Evolutionary conservation across 2,888 invertebrate species (phyloP), one percentile per base, ranked within the genome.

Genomic region (Diloba caeruleocephala): DNA sequence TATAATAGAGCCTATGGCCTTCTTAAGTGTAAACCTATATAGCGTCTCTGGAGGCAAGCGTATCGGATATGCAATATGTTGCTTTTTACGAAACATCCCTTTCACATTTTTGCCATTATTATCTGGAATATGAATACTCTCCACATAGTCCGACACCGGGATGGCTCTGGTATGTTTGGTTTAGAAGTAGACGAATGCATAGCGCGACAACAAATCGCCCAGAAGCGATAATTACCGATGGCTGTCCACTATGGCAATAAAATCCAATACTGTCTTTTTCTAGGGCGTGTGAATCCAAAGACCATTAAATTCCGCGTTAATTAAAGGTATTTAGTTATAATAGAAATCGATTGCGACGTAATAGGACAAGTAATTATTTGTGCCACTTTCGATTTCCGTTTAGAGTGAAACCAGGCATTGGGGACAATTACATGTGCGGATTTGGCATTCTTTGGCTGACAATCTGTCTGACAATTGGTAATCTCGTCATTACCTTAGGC

Each of bases 371-470:
- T 44, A 55, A 66, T 61, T 36, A 52, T 41, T 17, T 39, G 68
- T 43, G 15, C 50, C 31, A 49, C 68, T 63, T 69, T 69, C 55
- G 31, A 37, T 71, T 69, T 68, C 63, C 59, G 54, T 51, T 31
- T 37, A 21, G 3, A 46, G 34, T 10, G 26, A 41, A 57, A 62
- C 42, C 25, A 53, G 61, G 19, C 32, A 46, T 58, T 34, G 49
- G 33, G 43, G 38, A 53, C 58, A 69, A 60, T 39, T 25, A 33
- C 17, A 38, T 42, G 21, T 25, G 23, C 15, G 9, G 21, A 17
- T 21, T 32, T 29, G 15, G 31, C 31, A 38, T 45, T 21, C 5
- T 23, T 45, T 38, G 48, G 42, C 5, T 36, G 10, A 14, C 12
- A n/a, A 10, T 23, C 42, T 38, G 48, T 45, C 5, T 36, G 10